phyloP scores from a whole-genome alignment of 1,140 invertebrate species.

The Papilio polytes region DNA sequence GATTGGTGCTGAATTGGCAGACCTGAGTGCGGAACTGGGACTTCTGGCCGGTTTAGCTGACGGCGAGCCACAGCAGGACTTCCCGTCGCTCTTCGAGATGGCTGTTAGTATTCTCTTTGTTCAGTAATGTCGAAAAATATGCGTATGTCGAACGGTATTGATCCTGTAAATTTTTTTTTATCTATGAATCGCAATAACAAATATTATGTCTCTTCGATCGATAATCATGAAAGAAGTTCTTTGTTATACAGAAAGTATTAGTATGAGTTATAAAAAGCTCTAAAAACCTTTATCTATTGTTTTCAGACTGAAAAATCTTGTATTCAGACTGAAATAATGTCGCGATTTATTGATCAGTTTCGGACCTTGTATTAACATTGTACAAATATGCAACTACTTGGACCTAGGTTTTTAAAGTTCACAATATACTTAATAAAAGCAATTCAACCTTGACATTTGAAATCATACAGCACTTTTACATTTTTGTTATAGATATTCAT shows the following conservation, averaged over 20 bases:
- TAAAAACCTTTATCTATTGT: not conserved
- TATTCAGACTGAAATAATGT: not conserved
- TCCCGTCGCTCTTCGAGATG: conserved; percentile 75
- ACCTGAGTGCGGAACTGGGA: conserved; percentile 71
- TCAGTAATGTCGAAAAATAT: conserved; percentile 3
- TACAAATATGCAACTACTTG: not conserved
- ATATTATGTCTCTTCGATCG: conserved; percentile 1
- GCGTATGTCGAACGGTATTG: not conserved
- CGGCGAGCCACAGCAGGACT: conserved; percentile 67
- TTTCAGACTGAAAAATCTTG: not conserved
- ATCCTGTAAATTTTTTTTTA: not conserved
- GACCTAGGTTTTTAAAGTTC: not conserved
- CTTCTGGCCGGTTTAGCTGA: conserved; percentile 71
- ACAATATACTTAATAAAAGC: not conserved
- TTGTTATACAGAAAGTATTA: not conserved
- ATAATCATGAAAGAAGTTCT: not conserved
- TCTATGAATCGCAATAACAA: not conserved
- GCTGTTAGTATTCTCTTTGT: conserved; percentile 61
- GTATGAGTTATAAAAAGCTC: not conserved
- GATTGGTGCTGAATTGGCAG: conserved; percentile 74
- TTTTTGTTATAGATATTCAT: not conserved
- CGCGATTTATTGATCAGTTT: not conserved
- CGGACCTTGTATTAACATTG: not conserved
- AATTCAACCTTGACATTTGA: not conserved
- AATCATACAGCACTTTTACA: not conserved